These are phyloP conservation scores for Coenobita brevimanus DNA, from an alignment of 1,140 invertebrate genomes.

Conservation along the genomic window DNA sequence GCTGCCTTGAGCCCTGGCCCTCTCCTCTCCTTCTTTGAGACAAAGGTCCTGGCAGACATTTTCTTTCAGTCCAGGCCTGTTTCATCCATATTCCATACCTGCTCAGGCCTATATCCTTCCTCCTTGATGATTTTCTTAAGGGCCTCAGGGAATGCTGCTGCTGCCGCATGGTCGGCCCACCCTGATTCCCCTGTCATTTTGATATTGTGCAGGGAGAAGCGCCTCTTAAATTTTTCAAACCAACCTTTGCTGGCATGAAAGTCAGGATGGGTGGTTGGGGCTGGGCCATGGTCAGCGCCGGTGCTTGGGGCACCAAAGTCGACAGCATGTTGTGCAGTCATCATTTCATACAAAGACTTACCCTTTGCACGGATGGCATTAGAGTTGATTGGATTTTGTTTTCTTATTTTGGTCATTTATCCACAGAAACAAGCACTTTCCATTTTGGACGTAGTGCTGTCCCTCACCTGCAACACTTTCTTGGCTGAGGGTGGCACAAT, in stretches of 20 bases:
- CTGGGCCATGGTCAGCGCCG: too few relatives aligned
- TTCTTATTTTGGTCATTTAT: too few relatives aligned
- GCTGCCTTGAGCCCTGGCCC: not conserved
- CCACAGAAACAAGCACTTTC: not conserved
- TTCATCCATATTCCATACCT: slow-evolving; percentile 2
- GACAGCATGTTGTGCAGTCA: not conserved
- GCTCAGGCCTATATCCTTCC: too few relatives aligned
- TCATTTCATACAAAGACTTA: not conserved
- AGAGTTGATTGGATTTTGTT: not conserved
- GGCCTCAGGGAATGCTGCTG: too few relatives aligned
- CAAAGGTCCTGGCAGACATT: too few relatives aligned
- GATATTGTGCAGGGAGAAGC: too few relatives aligned
- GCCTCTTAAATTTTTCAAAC: not conserved
- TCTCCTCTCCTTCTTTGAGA: not conserved
- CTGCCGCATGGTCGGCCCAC: not conserved
- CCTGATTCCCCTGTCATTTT: not conserved
- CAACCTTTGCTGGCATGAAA: not conserved
- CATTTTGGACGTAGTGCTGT: not conserved
- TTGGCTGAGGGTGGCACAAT: not conserved
- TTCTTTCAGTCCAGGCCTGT: not conserved
- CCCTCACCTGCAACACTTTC: not conserved
- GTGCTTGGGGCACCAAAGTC: not conserved
- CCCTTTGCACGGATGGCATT: slow-evolving; percentile 1
- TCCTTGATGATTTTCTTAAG: not conserved
- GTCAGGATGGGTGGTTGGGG: too few relatives aligned